Percentiles rank a stretch among this genome's conserved stretches.
Evolutionary conservation across 2,797 vertebrate species (phyloP).

Genomic region (Micropoecilia bifurca): DNA sequence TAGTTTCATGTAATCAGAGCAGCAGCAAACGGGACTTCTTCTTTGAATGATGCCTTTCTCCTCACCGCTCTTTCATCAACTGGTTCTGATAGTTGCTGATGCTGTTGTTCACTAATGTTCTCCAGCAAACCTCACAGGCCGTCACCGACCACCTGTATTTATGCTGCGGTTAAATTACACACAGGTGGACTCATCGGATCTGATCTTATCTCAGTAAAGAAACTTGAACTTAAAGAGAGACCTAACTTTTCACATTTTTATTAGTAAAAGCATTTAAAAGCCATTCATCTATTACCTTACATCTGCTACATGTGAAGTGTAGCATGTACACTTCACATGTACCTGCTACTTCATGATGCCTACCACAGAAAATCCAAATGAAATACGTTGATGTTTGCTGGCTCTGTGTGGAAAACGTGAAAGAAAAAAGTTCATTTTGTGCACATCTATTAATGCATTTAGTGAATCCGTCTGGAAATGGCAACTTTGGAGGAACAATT

Average conservation of each 20-base stretch:
- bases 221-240: neutral
- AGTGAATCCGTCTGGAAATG: neutral
- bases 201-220: neutral
- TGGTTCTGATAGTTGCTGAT: neutral
- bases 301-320: too few relatives aligned
- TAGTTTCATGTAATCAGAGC: too few relatives aligned
- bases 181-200: neutral
- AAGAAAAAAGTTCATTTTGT: too few relatives aligned
- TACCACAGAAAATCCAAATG: neutral
- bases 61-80: neutral
- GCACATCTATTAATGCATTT: neutral
- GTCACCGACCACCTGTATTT: neutral
- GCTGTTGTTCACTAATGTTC: neutral
- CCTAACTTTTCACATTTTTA: neutral
- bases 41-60: neutral
- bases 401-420: neutral
- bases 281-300: neutral
- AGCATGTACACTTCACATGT: neutral
- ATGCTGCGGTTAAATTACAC: neutral
- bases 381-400: neutral
- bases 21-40: neutral
- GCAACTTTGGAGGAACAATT: neutral
- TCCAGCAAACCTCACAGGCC: neutral
- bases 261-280: neutral
- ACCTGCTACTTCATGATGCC: neutral